A percentile compares a stretch with the other conserved stretches of the same genome.
Conservation (phyloP, 2,113 vertebrate genomes). For the Menidia beryllina region DNA sequence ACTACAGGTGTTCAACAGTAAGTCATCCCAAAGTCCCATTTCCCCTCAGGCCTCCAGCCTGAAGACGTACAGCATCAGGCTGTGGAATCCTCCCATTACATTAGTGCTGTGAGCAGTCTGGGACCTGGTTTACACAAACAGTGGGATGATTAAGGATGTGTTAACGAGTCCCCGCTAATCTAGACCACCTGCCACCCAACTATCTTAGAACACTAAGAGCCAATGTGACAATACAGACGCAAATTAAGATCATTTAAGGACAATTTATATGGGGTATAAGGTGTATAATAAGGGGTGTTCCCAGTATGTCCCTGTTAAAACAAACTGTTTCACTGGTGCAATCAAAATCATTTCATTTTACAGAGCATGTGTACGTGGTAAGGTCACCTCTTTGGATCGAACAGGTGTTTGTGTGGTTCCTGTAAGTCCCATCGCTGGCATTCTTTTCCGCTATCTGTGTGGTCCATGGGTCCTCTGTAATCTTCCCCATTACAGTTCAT, state of each 20-base stretch:
- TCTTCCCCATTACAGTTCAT: conserved; percentile 94
- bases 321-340: conserved; percentile 13
- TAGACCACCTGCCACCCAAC: conserved; percentile 70
- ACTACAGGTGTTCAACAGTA: conserved; percentile 62
- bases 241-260: conserved; percentile 13
- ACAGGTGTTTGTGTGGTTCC: conserved; percentile 92
- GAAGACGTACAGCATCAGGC: conserved; percentile 45
- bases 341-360: conserved; percentile 52
- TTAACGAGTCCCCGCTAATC: conserved; percentile 73
- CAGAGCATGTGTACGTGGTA: conserved; percentile 14
- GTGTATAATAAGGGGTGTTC: conserved; percentile 44
- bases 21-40: conserved; percentile 47
- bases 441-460: conserved; percentile 92
- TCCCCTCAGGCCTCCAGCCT: conserved; percentile 53
- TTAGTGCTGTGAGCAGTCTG: conserved; percentile 59
- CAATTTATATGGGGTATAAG: no score
- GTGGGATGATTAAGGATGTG: conserved; percentile 77
- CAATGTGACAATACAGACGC: not conserved
- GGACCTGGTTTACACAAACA: conserved; percentile 75
- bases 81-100: conserved; percentile 58
- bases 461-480: conserved; percentile 98
- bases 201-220: conserved; percentile 26
- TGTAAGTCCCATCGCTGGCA: conserved; percentile 98
- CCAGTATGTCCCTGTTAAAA: conserved; percentile 34
- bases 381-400: conserved; percentile 91